phyloP scores from a whole-genome alignment of 2,113 vertebrate species.

The Paracanthobrama guichenoti region DNA sequence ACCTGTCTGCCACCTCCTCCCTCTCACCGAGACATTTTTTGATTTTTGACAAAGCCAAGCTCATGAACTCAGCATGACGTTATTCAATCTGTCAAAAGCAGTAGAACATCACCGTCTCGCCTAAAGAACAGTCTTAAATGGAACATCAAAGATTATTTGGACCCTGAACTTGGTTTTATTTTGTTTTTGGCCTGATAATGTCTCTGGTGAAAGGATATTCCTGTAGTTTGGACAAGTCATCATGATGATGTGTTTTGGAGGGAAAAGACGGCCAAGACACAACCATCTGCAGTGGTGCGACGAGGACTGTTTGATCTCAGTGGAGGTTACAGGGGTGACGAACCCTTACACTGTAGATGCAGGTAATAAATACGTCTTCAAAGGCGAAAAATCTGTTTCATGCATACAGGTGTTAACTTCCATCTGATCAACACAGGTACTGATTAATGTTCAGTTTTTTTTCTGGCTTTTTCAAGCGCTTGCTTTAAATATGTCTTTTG shows the following conservation, averaged over 20 bases:
- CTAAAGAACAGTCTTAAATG: not conserved
- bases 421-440: not conserved
- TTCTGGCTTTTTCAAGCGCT: not conserved
- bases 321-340: conserved; percentile 57
- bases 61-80: not conserved
- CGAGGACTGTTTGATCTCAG: conserved; percentile 59
- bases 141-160: not conserved
- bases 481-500: not conserved
- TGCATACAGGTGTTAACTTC: conserved; percentile 10
- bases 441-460: not conserved
- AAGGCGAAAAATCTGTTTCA: not conserved
- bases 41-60: conserved; percentile 24
- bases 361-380: conserved; percentile 64
- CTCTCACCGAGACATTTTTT: conserved; percentile 6
- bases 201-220: not conserved
- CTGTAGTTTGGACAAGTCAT: not conserved
- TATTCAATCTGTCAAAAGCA: conserved; percentile 17
- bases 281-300: conserved; percentile 60
- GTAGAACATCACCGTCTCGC: not conserved
- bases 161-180: conserved; percentile 3
- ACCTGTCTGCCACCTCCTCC: conserved; percentile 29
- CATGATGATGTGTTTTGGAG: conserved; percentile 72
- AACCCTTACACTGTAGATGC: conserved; percentile 63
- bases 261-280: conserved; percentile 50
- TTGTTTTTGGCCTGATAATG: conserved; percentile 3